Conservation (phyloP, 2,888 invertebrate genomes). For the Nephrotoma appendiculata region DNA sequence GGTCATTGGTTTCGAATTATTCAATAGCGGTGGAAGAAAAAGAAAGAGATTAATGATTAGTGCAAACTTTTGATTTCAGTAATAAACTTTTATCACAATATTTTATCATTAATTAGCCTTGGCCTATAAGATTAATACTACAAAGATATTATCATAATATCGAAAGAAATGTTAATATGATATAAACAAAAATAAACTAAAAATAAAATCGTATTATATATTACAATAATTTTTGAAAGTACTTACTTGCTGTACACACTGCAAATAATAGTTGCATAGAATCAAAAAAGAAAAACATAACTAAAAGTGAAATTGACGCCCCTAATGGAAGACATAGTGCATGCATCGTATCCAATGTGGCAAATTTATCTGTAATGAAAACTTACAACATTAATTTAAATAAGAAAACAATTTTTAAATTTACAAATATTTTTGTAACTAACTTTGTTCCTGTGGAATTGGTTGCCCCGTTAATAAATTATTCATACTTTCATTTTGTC, state of each 20-base stretch:
- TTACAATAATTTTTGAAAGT: neutral
- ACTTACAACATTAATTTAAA: neutral
- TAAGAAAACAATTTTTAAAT: neutral
- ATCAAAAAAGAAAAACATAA: constrained; percentile 99
- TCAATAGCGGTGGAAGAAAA: neutral
- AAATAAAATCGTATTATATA: neutral
- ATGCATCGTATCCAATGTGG: constrained; percentile 93
- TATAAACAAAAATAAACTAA: neutral
- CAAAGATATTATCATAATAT: neutral
- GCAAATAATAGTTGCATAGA: constrained; percentile 95
- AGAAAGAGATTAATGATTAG: neutral
- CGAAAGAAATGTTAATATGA: neutral
- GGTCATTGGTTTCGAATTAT: neutral
- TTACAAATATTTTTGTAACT: constrained; percentile 16
- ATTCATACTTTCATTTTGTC: constrained; percentile 42
- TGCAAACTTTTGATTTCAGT: neutral
- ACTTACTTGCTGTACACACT: constrained; percentile 93
- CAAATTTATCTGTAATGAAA: constrained; percentile 46
- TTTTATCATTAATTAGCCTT: neutral
- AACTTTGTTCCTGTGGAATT: constrained; percentile 35
- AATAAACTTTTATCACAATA: neutral
- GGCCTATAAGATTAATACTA: neutral
- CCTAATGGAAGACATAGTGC: constrained; percentile 91
- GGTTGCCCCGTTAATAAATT: constrained; percentile 32
- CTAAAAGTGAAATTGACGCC: constrained; percentile 85